phyloP scores from a whole-genome alignment of 1,140 invertebrate genomes.

The Trachymyrmex septentrionalis region DNA sequence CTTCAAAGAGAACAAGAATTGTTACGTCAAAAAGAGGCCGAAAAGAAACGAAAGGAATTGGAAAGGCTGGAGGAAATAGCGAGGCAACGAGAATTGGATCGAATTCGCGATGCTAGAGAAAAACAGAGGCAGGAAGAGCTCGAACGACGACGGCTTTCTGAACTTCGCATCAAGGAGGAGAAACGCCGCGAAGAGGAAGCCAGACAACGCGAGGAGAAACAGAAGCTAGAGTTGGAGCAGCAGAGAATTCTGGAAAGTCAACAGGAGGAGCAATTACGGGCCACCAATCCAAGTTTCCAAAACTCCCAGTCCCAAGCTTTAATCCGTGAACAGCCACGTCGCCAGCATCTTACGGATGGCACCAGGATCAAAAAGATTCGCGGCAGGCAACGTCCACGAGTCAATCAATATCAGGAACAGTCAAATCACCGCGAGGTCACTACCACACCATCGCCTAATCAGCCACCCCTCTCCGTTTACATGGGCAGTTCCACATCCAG shows the following conservation, averaged over 20 bases:
- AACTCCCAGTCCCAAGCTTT: slow-evolving; percentile 71
- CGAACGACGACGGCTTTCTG: slow-evolving; percentile 75
- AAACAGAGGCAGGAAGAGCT: slow-evolving; percentile 78
- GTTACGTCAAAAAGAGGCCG: slow-evolving; percentile 80
- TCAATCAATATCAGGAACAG: slow-evolving; percentile 70
- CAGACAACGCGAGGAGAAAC: slow-evolving; percentile 48
- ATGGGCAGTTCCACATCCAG: slow-evolving; percentile 87
- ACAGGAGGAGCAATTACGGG: slow-evolving; percentile 14
- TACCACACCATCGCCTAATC: slow-evolving; percentile 88
- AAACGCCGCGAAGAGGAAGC: slow-evolving; percentile 71
- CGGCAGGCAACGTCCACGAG: slow-evolving; percentile 60
- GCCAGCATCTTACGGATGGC: slow-evolving; percentile 72
- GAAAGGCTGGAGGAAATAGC: slow-evolving; percentile 81
- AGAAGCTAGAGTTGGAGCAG: slow-evolving; percentile 32
- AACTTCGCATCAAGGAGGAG: slow-evolving; percentile 76
- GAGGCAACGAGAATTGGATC: slow-evolving; percentile 80
- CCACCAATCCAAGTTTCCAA: background rate
- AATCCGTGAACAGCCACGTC: slow-evolving; percentile 69
- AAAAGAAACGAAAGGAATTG: slow-evolving; percentile 82
- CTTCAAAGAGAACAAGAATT: slow-evolving; percentile 80
- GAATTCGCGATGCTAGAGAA: slow-evolving; percentile 79
- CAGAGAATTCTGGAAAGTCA: slow-evolving; percentile 58
- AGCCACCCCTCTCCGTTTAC: slow-evolving; percentile 93
- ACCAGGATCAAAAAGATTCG: slow-evolving; percentile 65
- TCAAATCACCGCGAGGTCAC: slow-evolving; percentile 81